Percentiles rank a stretch among this genome's conserved stretches.
phyloP scores from a whole-genome alignment of 2,797 vertebrate genomes.

The Myotis daubentonii region DNA sequence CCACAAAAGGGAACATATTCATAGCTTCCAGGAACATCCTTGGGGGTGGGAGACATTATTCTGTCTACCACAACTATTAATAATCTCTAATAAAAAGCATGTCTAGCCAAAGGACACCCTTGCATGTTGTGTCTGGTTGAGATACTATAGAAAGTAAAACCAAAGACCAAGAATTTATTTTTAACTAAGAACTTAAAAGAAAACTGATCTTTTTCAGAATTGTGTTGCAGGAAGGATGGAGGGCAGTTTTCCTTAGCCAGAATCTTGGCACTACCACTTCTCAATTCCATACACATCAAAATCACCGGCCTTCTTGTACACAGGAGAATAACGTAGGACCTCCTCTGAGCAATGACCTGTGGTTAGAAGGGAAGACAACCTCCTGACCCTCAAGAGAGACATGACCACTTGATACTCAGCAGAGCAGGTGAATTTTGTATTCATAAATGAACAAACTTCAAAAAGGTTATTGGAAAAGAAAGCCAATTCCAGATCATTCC shows the following conservation, averaged over 20 bases:
- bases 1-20: background rate
- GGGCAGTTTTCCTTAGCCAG: background rate
- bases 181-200: background rate
- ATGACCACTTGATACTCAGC: background rate
- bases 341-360: background rate
- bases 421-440: background rate
- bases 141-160: background rate
- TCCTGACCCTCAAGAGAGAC: background rate
- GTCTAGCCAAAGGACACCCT: background rate
- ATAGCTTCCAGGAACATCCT: background rate
- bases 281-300: background rate
- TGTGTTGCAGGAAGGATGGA: background rate
- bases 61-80: background rate
- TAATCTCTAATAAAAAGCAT: background rate
- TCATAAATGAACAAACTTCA: background rate
- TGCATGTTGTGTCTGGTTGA: background rate
- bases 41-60: background rate
- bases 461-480: slow-evolving; percentile 8
- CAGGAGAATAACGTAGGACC: background rate
- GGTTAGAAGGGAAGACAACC: background rate
- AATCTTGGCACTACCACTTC: background rate
- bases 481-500: background rate
- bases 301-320: background rate
- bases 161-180: background rate
- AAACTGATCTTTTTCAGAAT: background rate